phyloP scores from a whole-genome alignment of 2,888 invertebrate genomes.

The Amitus sp. region DNA sequence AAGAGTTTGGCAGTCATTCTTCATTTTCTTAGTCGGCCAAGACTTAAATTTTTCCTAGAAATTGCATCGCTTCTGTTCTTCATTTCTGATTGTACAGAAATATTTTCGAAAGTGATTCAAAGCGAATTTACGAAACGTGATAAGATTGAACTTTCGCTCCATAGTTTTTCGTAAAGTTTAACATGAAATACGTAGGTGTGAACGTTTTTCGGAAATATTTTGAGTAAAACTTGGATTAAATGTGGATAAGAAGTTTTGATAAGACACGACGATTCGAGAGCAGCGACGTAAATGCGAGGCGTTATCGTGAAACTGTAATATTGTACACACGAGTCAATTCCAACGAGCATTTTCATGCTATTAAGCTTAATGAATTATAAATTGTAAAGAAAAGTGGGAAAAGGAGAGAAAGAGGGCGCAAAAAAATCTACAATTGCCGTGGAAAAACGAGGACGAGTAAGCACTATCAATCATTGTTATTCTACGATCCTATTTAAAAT shows the following conservation, averaged over 20 bases:
- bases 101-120: background rate
- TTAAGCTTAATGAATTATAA: slow-evolving; percentile 63
- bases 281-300: slow-evolving; percentile 38
- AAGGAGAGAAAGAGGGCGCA: slow-evolving; percentile 16
- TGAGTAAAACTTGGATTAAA: background rate
- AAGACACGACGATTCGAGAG: background rate
- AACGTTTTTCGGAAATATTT: background rate
- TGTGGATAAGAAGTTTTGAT: background rate
- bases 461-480: slow-evolving; percentile 63
- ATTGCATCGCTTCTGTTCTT: no score
- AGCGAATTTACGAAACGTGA: background rate
- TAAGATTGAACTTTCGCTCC: background rate
- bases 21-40: no score
- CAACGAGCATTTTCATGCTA: slow-evolving; percentile 66
- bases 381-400: slow-evolving; percentile 43
- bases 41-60: no score
- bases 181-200: background rate
- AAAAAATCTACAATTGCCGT: slow-evolving; percentile 4
- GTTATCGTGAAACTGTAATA: slow-evolving; percentile 45
- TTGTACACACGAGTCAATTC: slow-evolving; percentile 65
- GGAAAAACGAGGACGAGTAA: slow-evolving; percentile 16
- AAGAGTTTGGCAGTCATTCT: no score
- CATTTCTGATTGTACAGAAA: no score
- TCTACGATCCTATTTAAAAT: slow-evolving; percentile 60
- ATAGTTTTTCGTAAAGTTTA: background rate